Evolutionary conservation across 92 coral and sea anemone species (phyloP), one percentile per base, ranked within the genome.

Genomic region (Galaxea fascicularis): DNA sequence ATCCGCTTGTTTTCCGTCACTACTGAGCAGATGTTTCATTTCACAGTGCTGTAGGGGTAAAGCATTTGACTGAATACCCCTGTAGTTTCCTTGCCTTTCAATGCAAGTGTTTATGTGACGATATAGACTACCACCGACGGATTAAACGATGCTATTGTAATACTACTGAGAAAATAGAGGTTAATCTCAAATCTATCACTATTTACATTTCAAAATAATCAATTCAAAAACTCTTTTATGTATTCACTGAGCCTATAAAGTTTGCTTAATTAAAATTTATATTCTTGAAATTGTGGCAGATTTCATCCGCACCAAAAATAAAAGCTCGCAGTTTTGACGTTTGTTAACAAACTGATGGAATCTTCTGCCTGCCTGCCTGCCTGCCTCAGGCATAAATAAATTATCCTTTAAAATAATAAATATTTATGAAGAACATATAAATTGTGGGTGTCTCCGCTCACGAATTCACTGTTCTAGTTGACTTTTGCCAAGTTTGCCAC

Each of bases 181-280:
- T 28, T 39, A 29, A 11, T 66, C 47, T 65, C 10, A 27, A 7
- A 66, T 66, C 18, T 79, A 28, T 67, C 10, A 66, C 28, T 79
- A 79, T 79, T 66, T 79, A 79, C 84, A 79, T 12, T 52, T 54
- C 11, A 46, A 78, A 66, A 51, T 51, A 65, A 16, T 67, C 29
- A 17, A 66, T 66, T 66, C 35, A 66, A 22, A 31, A 16, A 45
- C 25, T 10, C 2, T 12, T 71, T 24, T 63, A 63, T 13, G 68
- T 63, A 25, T 25, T 63, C 68, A 15, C 26, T 25, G 27, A 11
- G 6, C 41, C 6, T 35, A 35, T 35, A 2, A 35, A 35, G 41
- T 2, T 35, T 35, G 41, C 41, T 2, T 35, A 35, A 76, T 57
- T 14, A 76, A n/a, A 39, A 58, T 9, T 12, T 28, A 30, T 35